These are phyloP conservation scores for Acanthosepion pharaonis DNA, from an alignment of 2,888 invertebrate genomes.

Conservation along the genomic window DNA sequence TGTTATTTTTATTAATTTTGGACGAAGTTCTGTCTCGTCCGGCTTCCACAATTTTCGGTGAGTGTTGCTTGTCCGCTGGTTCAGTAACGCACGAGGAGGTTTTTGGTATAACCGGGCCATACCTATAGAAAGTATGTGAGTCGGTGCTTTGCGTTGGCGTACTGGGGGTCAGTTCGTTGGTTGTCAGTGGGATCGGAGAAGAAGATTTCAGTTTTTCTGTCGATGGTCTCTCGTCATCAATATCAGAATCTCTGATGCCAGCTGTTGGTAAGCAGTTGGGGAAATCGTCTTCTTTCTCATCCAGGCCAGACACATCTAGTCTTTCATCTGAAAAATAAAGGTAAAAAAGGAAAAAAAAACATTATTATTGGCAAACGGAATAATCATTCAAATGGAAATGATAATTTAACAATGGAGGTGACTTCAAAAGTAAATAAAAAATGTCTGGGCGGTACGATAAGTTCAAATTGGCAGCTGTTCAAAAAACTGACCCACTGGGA, in stretches of 20 bases:
- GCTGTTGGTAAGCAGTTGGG: neutral
- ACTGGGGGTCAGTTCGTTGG: neutral
- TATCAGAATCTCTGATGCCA: neutral
- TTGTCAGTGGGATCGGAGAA: neutral
- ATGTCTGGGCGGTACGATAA: too few species aligned
- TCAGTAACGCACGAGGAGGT: neutral
- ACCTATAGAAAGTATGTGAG: neutral
- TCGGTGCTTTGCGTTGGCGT: neutral
- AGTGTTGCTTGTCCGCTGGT: neutral
- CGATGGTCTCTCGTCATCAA: neutral
- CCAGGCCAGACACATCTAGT: conserved; percentile 25
- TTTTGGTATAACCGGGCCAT: neutral
- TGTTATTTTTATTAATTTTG: neutral
- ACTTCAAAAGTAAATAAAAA: too few species aligned
- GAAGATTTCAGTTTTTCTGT: neutral
- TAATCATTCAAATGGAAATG: too few species aligned
- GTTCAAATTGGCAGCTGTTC: too few species aligned
- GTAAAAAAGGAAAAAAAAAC: neutral
- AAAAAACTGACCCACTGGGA: too few species aligned
- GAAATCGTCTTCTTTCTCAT: conserved; percentile 35
- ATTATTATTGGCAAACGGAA: neutral
- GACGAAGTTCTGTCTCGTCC: too few species aligned
- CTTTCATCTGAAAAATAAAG: neutral
- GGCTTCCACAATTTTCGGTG: neutral
- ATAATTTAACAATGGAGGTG: too few species aligned